Conservation (phyloP, 1,140 invertebrate genomes). For the Ostrea edulis region DNA sequence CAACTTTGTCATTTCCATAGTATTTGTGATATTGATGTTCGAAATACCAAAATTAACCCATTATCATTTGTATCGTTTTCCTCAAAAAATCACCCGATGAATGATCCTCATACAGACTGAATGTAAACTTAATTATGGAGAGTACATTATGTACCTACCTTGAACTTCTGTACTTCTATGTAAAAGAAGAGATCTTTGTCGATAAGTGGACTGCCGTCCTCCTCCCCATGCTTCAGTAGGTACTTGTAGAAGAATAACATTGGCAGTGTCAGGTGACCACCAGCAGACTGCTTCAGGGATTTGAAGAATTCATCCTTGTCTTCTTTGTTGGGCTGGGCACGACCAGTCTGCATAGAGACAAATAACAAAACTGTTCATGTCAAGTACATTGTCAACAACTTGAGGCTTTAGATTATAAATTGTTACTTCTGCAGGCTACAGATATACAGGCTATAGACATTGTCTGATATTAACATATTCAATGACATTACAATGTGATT, state of each 20-base stretch:
- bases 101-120: no score
- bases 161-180: conserved; percentile 78
- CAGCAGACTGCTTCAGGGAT: conserved; percentile 69
- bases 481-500: no score
- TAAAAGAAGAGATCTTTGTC: conserved; percentile 79
- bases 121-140: no score
- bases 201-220: conserved; percentile 75
- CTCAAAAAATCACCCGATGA: no score
- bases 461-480: no score
- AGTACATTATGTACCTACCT: conserved; percentile 63
- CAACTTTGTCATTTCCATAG: no score
- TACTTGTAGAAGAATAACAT: conserved; percentile 79
- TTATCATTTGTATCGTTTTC: no score
- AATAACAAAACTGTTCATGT: not conserved
- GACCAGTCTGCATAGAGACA: conserved; percentile 65
- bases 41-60: no score
- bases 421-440: no score
- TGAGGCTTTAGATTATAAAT: not conserved
- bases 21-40: no score
- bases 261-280: conserved; percentile 71
- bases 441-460: no score
- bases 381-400: not conserved
- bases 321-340: conserved; percentile 74
- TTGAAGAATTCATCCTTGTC: conserved; percentile 75
- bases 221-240: conserved; percentile 76